These are phyloP conservation scores for Carabus problematicus DNA, from an alignment of 2,888 invertebrate genomes.

Conservation along the genomic window DNA sequence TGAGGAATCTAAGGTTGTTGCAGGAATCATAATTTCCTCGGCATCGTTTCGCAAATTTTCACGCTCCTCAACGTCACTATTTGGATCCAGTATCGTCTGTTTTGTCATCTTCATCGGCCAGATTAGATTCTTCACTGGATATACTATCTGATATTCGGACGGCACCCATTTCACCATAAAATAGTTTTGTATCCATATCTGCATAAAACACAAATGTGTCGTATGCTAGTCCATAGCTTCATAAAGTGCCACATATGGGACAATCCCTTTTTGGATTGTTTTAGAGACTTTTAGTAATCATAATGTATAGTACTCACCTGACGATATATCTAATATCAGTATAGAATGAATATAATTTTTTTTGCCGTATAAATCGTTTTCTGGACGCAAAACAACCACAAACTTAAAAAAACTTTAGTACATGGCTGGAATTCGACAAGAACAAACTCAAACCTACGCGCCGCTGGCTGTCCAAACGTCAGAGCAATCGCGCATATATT, in stretches of 20 bases:
- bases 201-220: background rate
- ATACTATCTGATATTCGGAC: background rate
- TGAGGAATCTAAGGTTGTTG: conserved; percentile 1
- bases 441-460: too few relatives aligned
- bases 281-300: background rate
- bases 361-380: background rate
- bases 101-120: background rate
- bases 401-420: too few relatives aligned
- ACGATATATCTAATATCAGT: background rate
- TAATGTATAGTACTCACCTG: background rate
- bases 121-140: background rate
- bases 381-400: too few relatives aligned
- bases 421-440: too few relatives aligned
- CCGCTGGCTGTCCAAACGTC: too few relatives aligned
- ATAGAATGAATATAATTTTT: background rate
- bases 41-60: background rate
- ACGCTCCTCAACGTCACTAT: background rate
- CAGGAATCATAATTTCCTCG: background rate
- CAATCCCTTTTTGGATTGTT: background rate
- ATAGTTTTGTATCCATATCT: background rate
- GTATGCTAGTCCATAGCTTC: background rate
- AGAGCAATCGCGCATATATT: too few relatives aligned
- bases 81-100: background rate
- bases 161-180: background rate
- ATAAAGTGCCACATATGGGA: background rate